These are phyloP conservation scores for Anguilla rostrata DNA, from an alignment of 2,113 vertebrate genomes.

Conservation along the genomic window DNA sequence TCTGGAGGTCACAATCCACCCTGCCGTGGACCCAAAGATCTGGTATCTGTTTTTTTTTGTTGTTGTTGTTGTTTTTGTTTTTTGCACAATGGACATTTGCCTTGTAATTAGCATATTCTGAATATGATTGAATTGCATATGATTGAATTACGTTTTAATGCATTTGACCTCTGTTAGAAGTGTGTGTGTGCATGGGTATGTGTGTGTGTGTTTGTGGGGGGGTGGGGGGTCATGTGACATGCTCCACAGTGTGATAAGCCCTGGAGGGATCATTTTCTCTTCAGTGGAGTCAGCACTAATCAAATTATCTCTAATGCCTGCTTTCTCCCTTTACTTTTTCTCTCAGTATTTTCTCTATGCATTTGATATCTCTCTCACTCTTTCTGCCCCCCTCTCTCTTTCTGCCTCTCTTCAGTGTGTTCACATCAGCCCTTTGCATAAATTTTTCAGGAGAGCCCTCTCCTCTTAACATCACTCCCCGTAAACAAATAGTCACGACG, in stretches of 20 bases:
- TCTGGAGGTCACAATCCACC: neutral
- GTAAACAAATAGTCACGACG: neutral
- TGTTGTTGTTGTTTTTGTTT: neutral
- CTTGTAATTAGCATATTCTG: neutral
- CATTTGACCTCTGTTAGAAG: neutral
- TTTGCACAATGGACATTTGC: neutral
- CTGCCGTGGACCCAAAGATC: neutral
- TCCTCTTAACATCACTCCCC: neutral
- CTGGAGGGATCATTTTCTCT: neutral
- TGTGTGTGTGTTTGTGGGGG: neutral
- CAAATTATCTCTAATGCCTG: neutral
- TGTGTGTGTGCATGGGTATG: neutral
- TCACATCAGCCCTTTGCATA: neutral
- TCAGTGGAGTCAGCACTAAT: constrained; percentile 11
- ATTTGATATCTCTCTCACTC: constrained; percentile 24
- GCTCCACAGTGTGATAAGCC: constrained; percentile 2
- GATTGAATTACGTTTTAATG: neutral
- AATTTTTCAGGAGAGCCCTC: constrained; percentile 16
- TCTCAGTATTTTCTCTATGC: constrained; percentile 45
- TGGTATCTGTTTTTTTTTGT: neutral
- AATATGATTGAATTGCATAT: no score
- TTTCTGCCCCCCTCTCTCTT: neutral
- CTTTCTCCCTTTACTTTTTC: neutral
- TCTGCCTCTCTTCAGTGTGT: neutral
- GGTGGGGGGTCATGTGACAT: constrained; percentile 8